Percentiles rank a stretch among this genome's conserved stretches.
Evolutionary conservation across 92 coral and sea anemone genomes (phyloP).

Genomic region (Epizoanthus rinbou): DNA sequence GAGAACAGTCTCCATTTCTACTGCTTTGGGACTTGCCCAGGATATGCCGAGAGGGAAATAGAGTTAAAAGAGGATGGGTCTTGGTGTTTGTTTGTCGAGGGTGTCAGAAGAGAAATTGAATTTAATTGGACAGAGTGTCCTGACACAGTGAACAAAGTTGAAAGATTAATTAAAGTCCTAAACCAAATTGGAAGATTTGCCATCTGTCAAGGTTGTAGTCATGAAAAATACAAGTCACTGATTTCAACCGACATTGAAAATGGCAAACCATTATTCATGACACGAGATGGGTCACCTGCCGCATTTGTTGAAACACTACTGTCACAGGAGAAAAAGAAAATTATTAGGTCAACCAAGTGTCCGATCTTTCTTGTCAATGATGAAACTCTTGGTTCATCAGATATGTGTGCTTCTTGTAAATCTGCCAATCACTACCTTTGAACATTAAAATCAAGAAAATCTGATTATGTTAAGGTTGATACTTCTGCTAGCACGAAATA

Average conservation of each 20-base stretch:
- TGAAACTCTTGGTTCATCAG: conserved; percentile 3
- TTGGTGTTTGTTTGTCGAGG: conserved; percentile 48
- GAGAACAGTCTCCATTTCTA: conserved; percentile 38
- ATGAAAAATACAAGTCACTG: conserved; percentile 36
- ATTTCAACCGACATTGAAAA: conserved; percentile 18
- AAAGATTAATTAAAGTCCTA: conserved; percentile 25
- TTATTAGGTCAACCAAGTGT: conserved; percentile 42
- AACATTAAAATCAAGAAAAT: conserved; percentile 41
- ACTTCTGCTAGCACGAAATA: no score
- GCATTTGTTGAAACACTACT: conserved; percentile 39
- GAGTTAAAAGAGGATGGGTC: conserved; percentile 38
- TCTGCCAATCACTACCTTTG: conserved; percentile 41
- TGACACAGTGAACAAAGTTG: conserved; percentile 17
- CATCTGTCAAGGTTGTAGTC: conserved; percentile 37
- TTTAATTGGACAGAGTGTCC: conserved; percentile 46
- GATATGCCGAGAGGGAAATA: conserved; percentile 57
- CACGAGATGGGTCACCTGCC: conserved; percentile 45
- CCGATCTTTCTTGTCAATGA: conserved; percentile 26
- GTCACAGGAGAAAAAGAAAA: conserved; percentile 30
- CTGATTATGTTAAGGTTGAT: no score
- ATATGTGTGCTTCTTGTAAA: conserved; percentile 39
- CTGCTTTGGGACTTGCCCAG: conserved; percentile 38
- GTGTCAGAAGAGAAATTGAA: conserved; percentile 13
- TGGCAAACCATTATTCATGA: conserved; percentile 34
- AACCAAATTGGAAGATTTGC: conserved; percentile 30